phyloP scores from a whole-genome alignment of 2,888 invertebrate genomes.

The Tillus elongatus region DNA sequence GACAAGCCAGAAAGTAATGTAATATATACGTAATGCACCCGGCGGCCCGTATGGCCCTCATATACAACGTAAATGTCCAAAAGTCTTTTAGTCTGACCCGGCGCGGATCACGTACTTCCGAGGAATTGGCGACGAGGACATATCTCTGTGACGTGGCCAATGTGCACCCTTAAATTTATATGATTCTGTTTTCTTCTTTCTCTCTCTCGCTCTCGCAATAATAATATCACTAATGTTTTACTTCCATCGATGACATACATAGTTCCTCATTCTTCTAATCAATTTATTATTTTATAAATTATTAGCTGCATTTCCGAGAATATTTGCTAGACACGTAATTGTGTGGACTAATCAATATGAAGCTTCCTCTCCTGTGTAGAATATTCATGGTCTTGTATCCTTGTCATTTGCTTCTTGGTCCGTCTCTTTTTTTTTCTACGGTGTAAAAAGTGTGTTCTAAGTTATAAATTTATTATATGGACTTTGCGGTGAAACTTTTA shows the following conservation, averaged over 20 bases:
- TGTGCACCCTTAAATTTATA: conserved; percentile 36
- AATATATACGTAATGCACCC: conserved; percentile 35
- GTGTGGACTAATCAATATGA: too few species aligned
- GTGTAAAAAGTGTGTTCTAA: too few species aligned
- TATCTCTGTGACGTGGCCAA: conserved; percentile 37
- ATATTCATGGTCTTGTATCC: too few species aligned
- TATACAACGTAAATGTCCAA: conserved; percentile 38
- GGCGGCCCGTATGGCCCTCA: conserved; percentile 30
- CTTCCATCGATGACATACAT: not conserved
- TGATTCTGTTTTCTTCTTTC: conserved; percentile 30
- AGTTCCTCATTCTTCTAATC: too few species aligned
- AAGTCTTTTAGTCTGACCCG: conserved; percentile 33
- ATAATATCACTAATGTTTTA: conserved; percentile 20
- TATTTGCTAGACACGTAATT: too few species aligned
- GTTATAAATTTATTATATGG: too few species aligned
- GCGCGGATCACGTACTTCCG: conserved; percentile 33
- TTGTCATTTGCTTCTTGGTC: too few species aligned
- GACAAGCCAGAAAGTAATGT: conserved; percentile 28
- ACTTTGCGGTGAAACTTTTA: too few species aligned
- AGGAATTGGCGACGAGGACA: conserved; percentile 33
- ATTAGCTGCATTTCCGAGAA: too few species aligned
- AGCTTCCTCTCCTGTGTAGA: too few species aligned
- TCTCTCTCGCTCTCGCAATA: conserved; percentile 23
- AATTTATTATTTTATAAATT: too few species aligned
- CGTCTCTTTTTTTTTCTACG: too few species aligned